These are phyloP conservation scores for Oncorhynchus gorbuscha DNA, from an alignment of 2,113 vertebrate genomes.

Conservation along the genomic window DNA sequence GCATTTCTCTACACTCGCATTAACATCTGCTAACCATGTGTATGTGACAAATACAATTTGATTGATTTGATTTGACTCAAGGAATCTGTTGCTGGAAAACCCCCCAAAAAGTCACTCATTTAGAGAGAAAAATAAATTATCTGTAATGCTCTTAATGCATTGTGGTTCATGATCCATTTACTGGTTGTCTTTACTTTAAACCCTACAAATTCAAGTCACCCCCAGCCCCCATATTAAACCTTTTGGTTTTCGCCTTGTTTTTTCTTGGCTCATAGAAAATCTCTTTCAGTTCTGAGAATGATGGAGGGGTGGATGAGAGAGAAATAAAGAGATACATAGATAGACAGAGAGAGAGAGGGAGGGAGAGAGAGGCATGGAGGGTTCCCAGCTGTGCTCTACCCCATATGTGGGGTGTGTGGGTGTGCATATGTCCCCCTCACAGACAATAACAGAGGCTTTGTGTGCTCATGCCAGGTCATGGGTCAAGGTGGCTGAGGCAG, in stretches of 20 bases:
- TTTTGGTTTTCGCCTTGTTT: not conserved
- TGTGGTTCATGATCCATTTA: slow-evolving; percentile 17
- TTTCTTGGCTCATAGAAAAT: not conserved
- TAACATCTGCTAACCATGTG: no score
- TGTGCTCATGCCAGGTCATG: not conserved
- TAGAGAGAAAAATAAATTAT: slow-evolving; percentile 26
- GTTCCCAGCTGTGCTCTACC: not conserved
- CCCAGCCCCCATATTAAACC: slow-evolving; percentile 12
- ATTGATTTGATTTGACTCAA: not conserved
- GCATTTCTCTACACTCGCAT: no score
- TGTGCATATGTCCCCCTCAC: slow-evolving; percentile 9
- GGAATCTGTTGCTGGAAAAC: slow-evolving; percentile 16
- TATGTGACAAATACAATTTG: no score
- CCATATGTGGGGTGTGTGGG: not conserved
- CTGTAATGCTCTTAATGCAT: slow-evolving; percentile 5
- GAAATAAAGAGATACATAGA: not conserved
- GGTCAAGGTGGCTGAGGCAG: slow-evolving; percentile 3
- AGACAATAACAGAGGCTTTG: slow-evolving; percentile 23
- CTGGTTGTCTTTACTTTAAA: slow-evolving; percentile 30
- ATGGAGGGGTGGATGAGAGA: not conserved
- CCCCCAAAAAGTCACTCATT: slow-evolving; percentile 3
- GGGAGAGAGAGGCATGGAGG: not conserved
- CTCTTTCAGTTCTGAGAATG: not conserved
- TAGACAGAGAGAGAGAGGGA: not conserved
- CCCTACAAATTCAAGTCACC: slow-evolving; percentile 7